Evolutionary conservation across 2,888 invertebrate genomes (phyloP).

Genomic region (Drosophila sordidula): DNA sequence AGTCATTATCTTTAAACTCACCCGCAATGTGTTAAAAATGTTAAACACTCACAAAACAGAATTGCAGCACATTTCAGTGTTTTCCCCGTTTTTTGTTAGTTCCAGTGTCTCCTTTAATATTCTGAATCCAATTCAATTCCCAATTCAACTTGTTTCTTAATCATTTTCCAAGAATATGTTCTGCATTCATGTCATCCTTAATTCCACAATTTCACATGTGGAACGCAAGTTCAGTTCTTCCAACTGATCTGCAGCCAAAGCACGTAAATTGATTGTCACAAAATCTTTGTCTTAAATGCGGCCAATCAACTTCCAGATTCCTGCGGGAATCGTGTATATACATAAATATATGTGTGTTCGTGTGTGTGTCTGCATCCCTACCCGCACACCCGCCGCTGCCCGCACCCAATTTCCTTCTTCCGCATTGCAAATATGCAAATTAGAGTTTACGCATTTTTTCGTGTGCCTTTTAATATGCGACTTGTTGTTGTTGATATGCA

Average conservation of each 20-base stretch:
- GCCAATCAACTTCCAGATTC: slow-evolving; percentile 38
- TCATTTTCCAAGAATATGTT: no score
- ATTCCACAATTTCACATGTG: neutral
- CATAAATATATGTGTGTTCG: no score
- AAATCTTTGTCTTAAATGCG: slow-evolving; percentile 31
- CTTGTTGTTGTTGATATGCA: slow-evolving; percentile 56
- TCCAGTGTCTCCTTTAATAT: no score
- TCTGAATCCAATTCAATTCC: no score
- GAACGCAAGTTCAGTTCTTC: slow-evolving; percentile 2
- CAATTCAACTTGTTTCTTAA: no score
- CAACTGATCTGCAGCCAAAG: slow-evolving; percentile 15
- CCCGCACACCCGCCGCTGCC: neutral
- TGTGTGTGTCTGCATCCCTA: slow-evolving; percentile 7
- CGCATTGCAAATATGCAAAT: slow-evolving; percentile 63
- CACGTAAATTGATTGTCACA: slow-evolving; percentile 12
- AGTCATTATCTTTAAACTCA: no score
- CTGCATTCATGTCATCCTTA: neutral
- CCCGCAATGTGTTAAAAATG: no score
- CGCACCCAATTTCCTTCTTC: slow-evolving; percentile 45
- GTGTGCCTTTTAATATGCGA: slow-evolving; percentile 56
- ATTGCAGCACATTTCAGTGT: no score
- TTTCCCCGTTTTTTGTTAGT: no score
- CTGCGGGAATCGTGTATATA: neutral
- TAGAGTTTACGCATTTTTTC: slow-evolving; percentile 55
- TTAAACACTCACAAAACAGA: no score